Conservation (phyloP, 1,140 invertebrate genomes). For the Pseudomyrmex dendroicus region DNA sequence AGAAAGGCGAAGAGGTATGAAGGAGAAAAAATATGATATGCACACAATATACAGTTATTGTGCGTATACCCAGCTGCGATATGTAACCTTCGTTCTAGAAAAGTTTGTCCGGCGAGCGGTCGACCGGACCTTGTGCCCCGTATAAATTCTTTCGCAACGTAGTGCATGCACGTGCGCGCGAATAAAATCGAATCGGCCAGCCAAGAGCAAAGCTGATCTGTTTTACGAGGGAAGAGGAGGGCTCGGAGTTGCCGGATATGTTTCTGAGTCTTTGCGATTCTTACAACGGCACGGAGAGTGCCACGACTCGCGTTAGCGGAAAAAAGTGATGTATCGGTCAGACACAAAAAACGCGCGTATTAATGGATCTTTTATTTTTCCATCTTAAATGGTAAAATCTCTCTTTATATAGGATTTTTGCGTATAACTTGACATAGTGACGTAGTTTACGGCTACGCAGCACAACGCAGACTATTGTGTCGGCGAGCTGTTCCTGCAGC, state of each 20-base stretch:
- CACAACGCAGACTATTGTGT: background rate
- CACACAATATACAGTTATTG: background rate
- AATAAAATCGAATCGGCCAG: constrained; percentile 57
- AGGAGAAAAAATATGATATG: constrained; percentile 12
- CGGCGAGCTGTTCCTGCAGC: constrained; percentile 10
- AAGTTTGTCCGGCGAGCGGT: constrained; percentile 78
- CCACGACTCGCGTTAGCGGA: background rate
- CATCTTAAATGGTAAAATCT: background rate
- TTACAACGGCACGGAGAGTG: background rate
- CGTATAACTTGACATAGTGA: background rate
- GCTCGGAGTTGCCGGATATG: constrained; percentile 4
- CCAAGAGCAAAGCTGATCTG: background rate
- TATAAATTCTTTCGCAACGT: constrained; percentile 80
- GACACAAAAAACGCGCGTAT: background rate
- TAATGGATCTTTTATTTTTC: background rate
- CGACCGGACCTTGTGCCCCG: constrained; percentile 79
- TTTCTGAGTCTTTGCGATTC: constrained; percentile 23
- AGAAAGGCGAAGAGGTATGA: constrained; percentile 1
- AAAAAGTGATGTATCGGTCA: background rate
- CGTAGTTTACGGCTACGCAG: background rate
- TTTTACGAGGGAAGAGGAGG: background rate
- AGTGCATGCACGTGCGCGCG: constrained; percentile 60
- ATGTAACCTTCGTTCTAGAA: constrained; percentile 80
- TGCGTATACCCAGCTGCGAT: constrained; percentile 60
- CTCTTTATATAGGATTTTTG: background rate